Conservation (phyloP, 2,113 vertebrate genomes). For the Paradoxurus hermaphroditus region DNA sequence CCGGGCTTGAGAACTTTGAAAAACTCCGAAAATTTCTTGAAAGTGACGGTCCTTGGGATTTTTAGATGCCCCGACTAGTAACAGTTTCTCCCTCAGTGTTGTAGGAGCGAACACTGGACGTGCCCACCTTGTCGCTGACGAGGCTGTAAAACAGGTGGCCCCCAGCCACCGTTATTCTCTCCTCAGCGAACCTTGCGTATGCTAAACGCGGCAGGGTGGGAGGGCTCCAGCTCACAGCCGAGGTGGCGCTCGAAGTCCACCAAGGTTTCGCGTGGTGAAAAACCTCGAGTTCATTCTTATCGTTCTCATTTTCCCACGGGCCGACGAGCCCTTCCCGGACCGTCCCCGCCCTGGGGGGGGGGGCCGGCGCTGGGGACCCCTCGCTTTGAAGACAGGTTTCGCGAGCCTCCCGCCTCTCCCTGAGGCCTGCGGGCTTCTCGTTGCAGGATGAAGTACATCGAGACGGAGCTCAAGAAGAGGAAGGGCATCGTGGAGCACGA, state of each 20-base stretch:
- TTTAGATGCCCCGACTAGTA: neutral
- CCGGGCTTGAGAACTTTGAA: neutral
- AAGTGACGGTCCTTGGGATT: neutral
- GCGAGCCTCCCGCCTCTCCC: neutral
- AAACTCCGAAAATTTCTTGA: neutral
- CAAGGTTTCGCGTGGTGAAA: neutral
- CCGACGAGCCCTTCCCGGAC: neutral
- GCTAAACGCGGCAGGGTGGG: neutral
- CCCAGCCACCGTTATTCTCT: neutral
- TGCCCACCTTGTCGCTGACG: neutral
- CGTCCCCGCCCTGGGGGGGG: neutral
- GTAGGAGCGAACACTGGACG: neutral
- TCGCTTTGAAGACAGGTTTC: neutral
- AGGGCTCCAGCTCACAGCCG: neutral
- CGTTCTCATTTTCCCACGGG: neutral
- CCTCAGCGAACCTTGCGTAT: neutral
- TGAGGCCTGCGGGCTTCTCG: neutral
- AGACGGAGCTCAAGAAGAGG: slow-evolving; percentile 97
- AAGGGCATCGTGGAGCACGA: slow-evolving; percentile 95
- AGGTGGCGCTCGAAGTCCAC: neutral
- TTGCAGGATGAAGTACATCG: slow-evolving; percentile 99
- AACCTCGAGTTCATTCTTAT: neutral
- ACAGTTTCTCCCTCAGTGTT: neutral
- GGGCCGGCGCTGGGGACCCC: neutral
- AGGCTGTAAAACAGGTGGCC: neutral